Conservation (phyloP, 2,888 invertebrate species). For the Platerodrilus igneus region DNA sequence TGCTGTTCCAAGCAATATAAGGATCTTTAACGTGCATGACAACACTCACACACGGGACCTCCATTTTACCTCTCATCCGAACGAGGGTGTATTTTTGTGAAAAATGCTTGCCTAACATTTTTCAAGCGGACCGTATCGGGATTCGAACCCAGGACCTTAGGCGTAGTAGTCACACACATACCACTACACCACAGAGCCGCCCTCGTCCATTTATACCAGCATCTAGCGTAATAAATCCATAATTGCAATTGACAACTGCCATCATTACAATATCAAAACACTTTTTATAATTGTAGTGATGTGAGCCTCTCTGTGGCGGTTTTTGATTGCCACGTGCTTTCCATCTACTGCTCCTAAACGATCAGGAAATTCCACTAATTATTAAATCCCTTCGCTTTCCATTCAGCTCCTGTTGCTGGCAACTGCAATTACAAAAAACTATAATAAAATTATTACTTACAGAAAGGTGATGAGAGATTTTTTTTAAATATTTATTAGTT, state of each 20-base stretch:
- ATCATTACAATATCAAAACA: slow-evolving; percentile 26
- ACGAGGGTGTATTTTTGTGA: too few relatives aligned
- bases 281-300: slow-evolving; percentile 29
- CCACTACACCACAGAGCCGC: too few relatives aligned
- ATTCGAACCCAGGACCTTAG: too few relatives aligned
- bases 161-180: too few relatives aligned
- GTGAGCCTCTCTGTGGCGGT: slow-evolving; percentile 24
- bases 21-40: too few relatives aligned
- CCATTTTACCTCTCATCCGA: too few relatives aligned
- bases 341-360: slow-evolving; percentile 25
- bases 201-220: slow-evolving; percentile 30
- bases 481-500: slow-evolving; percentile 10
- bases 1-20: too few relatives aligned
- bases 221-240: slow-evolving; percentile 29
- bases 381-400: slow-evolving; percentile 17
- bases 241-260: slow-evolving; percentile 26
- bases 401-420: slow-evolving; percentile 17
- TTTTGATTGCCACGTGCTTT: slow-evolving; percentile 23
- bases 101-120: too few relatives aligned
- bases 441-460: too few relatives aligned
- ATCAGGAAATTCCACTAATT: slow-evolving; percentile 27
- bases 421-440: slow-evolving; percentile 14
- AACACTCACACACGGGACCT: too few relatives aligned
- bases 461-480: too few relatives aligned
- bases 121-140: too few relatives aligned